These are phyloP conservation scores for Drosophila kikkawai DNA, from an alignment of 1,140 invertebrate species.

Conservation along the genomic window DNA sequence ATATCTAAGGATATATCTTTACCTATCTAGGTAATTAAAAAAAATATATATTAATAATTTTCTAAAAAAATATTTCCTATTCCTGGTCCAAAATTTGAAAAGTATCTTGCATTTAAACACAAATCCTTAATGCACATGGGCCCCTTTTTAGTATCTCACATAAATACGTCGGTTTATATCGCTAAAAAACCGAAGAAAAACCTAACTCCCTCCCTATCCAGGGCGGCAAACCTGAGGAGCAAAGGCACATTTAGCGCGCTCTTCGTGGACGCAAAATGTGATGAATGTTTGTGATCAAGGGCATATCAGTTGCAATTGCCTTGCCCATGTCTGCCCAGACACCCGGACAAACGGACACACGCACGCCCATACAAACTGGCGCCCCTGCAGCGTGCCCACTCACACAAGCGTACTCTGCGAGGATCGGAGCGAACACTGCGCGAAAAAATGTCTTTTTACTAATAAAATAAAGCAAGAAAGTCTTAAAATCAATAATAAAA, in stretches of 20 bases:
- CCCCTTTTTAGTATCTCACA: conserved; percentile 14
- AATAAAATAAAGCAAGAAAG: neutral
- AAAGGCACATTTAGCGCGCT: conserved; percentile 38
- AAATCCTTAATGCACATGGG: neutral
- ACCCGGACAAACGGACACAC: conserved; percentile 21
- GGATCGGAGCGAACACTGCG: conserved; percentile 9
- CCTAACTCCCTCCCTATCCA: conserved; percentile 10
- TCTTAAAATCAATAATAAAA: neutral
- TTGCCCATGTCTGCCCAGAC: conserved; percentile 31
- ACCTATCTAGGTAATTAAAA: too few species aligned
- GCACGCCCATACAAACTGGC: conserved; percentile 34
- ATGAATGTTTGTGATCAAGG: conserved; percentile 60
- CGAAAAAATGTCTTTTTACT: neutral
- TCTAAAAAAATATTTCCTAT: neutral
- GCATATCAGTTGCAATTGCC: conserved; percentile 64
- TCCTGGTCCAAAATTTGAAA: neutral
- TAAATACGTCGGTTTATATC: conserved; percentile 15
- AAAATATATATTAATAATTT: neutral
- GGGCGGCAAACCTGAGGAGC: conserved; percentile 16
- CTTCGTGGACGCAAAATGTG: conserved; percentile 41
- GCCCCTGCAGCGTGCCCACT: conserved; percentile 46
- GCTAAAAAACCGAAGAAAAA: conserved; percentile 3
- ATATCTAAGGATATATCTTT: too few species aligned
- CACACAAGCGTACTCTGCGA: conserved; percentile 13
- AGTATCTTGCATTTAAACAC: neutral